phyloP scores from a whole-genome alignment of 2,113 vertebrate species.

The Callipepla californica region DNA sequence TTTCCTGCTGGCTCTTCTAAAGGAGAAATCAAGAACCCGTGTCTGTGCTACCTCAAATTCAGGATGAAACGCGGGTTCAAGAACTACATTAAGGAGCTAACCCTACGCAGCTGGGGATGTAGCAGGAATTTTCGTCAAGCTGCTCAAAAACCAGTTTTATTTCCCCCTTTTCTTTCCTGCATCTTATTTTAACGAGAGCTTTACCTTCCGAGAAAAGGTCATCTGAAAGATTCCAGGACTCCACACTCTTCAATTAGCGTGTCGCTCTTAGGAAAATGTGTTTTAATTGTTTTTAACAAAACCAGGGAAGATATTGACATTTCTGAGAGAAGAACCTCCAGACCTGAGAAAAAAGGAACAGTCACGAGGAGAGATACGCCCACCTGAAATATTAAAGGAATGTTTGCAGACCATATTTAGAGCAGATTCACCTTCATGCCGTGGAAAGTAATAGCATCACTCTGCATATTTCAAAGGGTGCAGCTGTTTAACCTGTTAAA shows the following conservation, averaged over 20 bases:
- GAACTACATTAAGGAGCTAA: not conserved
- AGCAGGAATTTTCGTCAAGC: not conserved
- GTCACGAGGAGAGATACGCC: not conserved
- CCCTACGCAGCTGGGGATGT: not conserved
- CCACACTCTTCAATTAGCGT: not conserved
- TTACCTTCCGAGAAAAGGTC: not conserved
- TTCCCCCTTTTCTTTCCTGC: not conserved
- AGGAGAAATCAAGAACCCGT: not conserved
- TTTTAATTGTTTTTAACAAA: not conserved
- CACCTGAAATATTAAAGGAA: slow-evolving; percentile 6
- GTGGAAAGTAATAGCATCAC: not conserved
- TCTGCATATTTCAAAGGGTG: not conserved
- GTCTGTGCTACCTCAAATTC: not conserved
- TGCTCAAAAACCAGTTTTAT: not conserved
- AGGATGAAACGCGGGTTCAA: not conserved
- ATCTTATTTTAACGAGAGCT: not conserved
- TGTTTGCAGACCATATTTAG: not conserved
- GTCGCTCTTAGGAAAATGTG: not conserved
- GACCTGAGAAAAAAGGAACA: not conserved
- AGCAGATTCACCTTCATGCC: not conserved
- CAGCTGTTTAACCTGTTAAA: not conserved
- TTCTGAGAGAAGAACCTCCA: not conserved
- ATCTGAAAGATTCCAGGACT: not conserved
- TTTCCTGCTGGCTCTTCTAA: not conserved
- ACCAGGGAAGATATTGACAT: not conserved